Evolutionary conservation across 2,797 vertebrate species (phyloP).

Genomic region (Streptopelia turtur): DNA sequence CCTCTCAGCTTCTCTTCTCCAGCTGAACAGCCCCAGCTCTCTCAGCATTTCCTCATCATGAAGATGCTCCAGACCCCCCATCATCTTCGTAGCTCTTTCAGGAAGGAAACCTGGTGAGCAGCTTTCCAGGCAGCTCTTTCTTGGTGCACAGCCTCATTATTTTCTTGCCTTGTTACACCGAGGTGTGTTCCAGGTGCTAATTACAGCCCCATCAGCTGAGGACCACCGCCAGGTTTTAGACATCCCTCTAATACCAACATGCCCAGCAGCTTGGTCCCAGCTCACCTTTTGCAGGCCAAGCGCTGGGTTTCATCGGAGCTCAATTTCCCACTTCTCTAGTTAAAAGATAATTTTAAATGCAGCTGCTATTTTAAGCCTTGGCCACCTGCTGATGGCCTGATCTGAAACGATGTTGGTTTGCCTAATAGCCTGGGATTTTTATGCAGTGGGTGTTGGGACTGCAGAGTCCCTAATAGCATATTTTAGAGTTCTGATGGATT

Average conservation of each 20-base stretch:
- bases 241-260: background rate
- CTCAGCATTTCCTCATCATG: too few relatives aligned
- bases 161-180: slow-evolving; percentile 67
- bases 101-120: slow-evolving; percentile 68
- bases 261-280: background rate
- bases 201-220: background rate
- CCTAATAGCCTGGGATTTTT: background rate
- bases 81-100: background rate
- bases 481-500: slow-evolving; percentile 35
- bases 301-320: background rate
- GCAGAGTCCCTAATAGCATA: background rate
- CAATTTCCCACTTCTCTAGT: background rate
- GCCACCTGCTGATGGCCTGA: slow-evolving; percentile 5
- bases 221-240: background rate
- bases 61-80: background rate
- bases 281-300: background rate
- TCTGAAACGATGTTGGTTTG: background rate
- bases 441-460: slow-evolving; percentile 3
- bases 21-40: too few relatives aligned
- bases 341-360: background rate
- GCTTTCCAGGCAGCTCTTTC: background rate
- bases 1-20: too few relatives aligned
- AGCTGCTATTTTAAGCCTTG: slow-evolving; percentile 7
- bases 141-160: slow-evolving; percentile 70
- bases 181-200: slow-evolving; percentile 45